Base-by-base conservation (phyloP, 2,888 invertebrate genomes). In the Drosophila borealis region DNA sequence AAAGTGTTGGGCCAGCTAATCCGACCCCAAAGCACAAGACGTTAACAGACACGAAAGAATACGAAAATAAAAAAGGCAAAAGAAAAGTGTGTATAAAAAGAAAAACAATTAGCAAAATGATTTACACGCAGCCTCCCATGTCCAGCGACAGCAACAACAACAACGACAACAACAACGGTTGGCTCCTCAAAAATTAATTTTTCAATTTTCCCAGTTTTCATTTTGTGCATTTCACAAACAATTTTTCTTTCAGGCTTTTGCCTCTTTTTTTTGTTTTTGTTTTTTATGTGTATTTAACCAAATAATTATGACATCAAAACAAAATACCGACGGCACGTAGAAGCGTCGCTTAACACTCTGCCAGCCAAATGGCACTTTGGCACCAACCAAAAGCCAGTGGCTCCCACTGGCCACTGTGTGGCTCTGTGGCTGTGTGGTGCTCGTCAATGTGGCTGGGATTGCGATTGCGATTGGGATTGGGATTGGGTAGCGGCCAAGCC, bases 291-390 rank as follows among this genome's bases (percentile, higher is more conserved):
- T 86, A 81, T 85, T 85, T 89, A 78, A 81, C 62, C 70, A 89
- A 85, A 84, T 85, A 88, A 85, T 86, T 86, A 86, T 78, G 89
- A 86, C 82, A 89, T 89, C 88, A 87, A 89, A 81, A 69, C 60
- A 70, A 88, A 78, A 60, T 63, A 80, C 88, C 89, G 85, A 74
- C 83, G 71, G 46, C 67, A 46, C 50, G 49, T 41, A 60, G 42
- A 62, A 72, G 74, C 72, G 67, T 76, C 81, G 71, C 66, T 87
- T 86, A 88, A 50, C 83, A 88, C 88, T 72, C 62, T 48, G 45
- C 73, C 61, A 36, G 2, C 17, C 69, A 65, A 65, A 65, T 73
- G 72, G 63, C 74, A 78, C 76, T 78, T 78, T 78, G 78, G 78
- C 70, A 51, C 59, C 62, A 64, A 25, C 63, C 48, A 48, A 46